phyloP scores from a whole-genome alignment of 2,113 vertebrate genomes.

The Leiothrix lutea region DNA sequence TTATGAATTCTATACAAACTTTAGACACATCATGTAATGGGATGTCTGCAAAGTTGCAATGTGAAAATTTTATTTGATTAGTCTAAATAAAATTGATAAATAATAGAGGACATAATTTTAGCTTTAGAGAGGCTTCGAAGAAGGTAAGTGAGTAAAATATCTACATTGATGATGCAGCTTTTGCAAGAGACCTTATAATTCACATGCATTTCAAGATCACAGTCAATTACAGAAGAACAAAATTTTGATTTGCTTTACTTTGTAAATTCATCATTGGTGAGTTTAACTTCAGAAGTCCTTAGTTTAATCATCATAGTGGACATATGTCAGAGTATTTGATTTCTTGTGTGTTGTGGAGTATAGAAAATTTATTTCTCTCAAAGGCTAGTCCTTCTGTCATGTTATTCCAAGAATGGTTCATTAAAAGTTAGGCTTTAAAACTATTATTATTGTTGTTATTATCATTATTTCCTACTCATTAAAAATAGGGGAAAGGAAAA shows the following conservation, averaged over 20 bases:
- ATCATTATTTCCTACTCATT: not conserved
- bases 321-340: not conserved
- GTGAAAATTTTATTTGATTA: not conserved
- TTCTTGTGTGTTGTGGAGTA: not conserved
- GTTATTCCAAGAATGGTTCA: not conserved
- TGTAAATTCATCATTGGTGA: not conserved
- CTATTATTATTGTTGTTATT: not conserved
- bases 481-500: not conserved
- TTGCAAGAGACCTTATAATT: not conserved
- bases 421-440: not conserved
- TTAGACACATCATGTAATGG: not conserved
- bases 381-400: not conserved
- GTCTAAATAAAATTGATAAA: not conserved
- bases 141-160: not conserved
- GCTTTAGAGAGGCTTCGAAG: not conserved
- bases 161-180: not conserved
- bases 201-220: not conserved
- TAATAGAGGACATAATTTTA: not conserved
- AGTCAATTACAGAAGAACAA: not conserved
- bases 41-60: not conserved
- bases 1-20: not conserved
- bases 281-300: not conserved
- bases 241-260: not conserved
- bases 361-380: not conserved
- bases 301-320: not conserved